Percentiles rank a stretch among this genome's conserved stretches.
These are phyloP conservation scores for Gambusia affinis DNA, from an alignment of 2,113 vertebrate genomes.

Conservation along the genomic window DNA sequence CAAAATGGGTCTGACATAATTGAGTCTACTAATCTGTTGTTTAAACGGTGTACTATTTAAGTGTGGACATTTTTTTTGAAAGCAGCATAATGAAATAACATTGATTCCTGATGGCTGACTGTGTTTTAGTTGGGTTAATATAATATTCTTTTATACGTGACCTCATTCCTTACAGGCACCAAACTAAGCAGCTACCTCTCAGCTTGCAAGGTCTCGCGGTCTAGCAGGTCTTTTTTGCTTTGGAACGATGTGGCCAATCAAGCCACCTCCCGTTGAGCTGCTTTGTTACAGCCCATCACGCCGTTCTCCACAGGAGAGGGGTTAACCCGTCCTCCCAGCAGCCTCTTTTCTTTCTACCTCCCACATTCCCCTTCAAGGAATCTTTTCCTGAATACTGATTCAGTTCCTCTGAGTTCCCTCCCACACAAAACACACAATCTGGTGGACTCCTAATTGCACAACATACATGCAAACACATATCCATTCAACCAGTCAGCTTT, in stretches of 20 bases:
- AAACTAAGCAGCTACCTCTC: conserved; percentile 52
- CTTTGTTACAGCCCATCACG: conserved; percentile 77
- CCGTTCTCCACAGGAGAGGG: conserved; percentile 64
- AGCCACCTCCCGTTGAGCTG: conserved; percentile 63
- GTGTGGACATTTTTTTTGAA: neutral
- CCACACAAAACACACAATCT: conserved; percentile 39
- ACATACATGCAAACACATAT: conserved; percentile 24
- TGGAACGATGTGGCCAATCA: conserved; percentile 62
- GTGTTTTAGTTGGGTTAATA: neutral
- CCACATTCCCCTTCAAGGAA: conserved; percentile 51
- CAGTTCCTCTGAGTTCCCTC: conserved; percentile 36
- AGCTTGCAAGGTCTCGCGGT: conserved; percentile 40
- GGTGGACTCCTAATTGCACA: conserved; percentile 9
- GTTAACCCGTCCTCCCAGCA: conserved; percentile 28
- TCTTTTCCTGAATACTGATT: conserved; percentile 74
- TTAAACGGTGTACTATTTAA: neutral
- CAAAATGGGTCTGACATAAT: neutral
- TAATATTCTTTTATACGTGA: conserved; percentile 31
- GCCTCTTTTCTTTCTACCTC: conserved; percentile 46
- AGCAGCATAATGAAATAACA: neutral
- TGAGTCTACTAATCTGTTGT: neutral
- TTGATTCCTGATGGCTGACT: neutral
- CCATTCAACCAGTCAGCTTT: conserved; percentile 17
- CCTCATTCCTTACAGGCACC: conserved; percentile 33
- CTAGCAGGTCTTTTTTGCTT: conserved; percentile 59